phyloP scores from a whole-genome alignment of 2,888 invertebrate genomes.

The Drosophila vallismaia region DNA sequence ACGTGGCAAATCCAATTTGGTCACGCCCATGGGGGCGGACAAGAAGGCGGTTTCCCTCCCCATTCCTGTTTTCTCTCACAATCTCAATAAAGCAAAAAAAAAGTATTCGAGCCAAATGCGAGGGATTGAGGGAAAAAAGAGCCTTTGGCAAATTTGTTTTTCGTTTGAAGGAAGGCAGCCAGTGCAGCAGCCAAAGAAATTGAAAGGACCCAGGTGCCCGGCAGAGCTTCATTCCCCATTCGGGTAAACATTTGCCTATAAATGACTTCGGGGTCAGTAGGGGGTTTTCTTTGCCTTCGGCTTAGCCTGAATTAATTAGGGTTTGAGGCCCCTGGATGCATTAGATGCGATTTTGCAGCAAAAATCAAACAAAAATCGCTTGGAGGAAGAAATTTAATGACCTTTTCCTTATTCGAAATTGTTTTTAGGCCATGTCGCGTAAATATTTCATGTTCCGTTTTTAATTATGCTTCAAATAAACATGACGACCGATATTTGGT shows the following conservation, averaged over 20 bases:
- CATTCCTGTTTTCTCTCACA: neutral
- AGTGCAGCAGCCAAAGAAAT: constrained; percentile 21
- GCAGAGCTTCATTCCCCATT: constrained; percentile 23
- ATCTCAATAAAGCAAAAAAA: constrained; percentile 24
- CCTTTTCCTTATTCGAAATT: neutral
- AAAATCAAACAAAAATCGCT: neutral
- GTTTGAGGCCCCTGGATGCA: neutral
- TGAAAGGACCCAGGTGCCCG: constrained; percentile 17
- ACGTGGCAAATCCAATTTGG: constrained; percentile 74
- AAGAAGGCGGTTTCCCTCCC: neutral
- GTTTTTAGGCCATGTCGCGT: constrained; percentile 1
- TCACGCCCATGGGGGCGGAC: constrained; percentile 12
- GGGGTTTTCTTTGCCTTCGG: constrained; percentile 10
- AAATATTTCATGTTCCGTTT: constrained; percentile 51
- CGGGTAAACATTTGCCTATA: constrained; percentile 30
- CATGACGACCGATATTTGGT: constrained; percentile 47
- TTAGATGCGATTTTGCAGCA: neutral
- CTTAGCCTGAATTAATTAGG: constrained; percentile 15
- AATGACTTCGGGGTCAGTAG: constrained; percentile 21
- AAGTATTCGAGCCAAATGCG: constrained; percentile 4
- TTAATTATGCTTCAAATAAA: constrained; percentile 68
- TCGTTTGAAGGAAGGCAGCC: constrained; percentile 14
- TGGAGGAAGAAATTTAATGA: neutral
- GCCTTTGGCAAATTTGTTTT: constrained; percentile 37
- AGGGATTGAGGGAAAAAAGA: neutral